Conservation (phyloP, 2,113 vertebrate species). For the Ursus arctos region DNA sequence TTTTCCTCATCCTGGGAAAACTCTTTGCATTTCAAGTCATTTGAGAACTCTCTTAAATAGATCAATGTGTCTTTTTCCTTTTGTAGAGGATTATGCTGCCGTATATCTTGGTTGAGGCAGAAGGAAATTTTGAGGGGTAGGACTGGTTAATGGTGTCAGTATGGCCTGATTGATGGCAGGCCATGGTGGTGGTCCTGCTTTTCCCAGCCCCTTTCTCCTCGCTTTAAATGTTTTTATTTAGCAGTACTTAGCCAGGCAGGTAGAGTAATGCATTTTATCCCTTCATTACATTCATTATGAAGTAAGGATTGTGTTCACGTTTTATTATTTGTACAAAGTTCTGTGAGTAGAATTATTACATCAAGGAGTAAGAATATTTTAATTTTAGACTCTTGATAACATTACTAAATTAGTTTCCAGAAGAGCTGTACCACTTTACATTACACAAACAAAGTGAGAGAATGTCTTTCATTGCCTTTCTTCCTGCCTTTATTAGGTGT, state of each 20-base stretch:
- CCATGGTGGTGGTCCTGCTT: not conserved
- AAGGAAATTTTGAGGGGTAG: not conserved
- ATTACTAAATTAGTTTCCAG: not conserved
- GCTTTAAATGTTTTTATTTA: conserved; percentile 4
- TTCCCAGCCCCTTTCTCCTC: not conserved
- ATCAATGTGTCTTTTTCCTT: not conserved
- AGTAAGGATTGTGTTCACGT: not conserved
- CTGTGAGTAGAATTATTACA: conserved; percentile 2
- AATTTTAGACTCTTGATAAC: conserved; percentile 22
- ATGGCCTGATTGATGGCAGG: not conserved
- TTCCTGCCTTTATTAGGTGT: not conserved
- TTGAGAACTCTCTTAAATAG: conserved; percentile 13
- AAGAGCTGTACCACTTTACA: conserved; percentile 24
- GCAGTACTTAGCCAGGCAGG: not conserved
- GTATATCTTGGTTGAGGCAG: not conserved
- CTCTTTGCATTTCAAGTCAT: not conserved
- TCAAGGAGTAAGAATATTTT: not conserved
- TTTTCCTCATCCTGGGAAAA: not conserved
- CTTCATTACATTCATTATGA: not conserved
- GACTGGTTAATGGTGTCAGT: not conserved
- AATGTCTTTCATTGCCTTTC: not conserved
- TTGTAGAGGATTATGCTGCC: not conserved
- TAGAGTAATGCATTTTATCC: not conserved
- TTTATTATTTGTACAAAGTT: conserved; percentile 40
- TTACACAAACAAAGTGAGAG: not conserved